phyloP scores from a whole-genome alignment of 2,113 vertebrate genomes.

The Copsychus sechellarum region DNA sequence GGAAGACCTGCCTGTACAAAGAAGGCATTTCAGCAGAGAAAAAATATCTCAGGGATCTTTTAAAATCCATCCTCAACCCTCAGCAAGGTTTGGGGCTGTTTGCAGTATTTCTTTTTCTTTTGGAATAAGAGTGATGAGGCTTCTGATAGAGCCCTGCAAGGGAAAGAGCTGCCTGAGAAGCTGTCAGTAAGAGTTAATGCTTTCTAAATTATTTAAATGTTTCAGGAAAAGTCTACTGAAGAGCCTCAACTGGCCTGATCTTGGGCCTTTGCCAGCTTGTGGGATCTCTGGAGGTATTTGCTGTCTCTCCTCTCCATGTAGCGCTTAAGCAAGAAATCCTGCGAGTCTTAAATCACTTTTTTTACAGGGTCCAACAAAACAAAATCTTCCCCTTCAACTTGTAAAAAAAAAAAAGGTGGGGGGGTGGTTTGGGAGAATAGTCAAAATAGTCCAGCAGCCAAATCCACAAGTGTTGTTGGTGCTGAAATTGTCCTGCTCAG shows the following conservation, averaged over 20 bases:
- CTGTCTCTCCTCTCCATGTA: background rate
- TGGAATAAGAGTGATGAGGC: background rate
- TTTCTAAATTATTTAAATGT: conserved; percentile 50
- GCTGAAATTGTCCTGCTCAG: background rate
- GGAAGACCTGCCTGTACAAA: background rate
- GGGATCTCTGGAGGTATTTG: conserved; percentile 38
- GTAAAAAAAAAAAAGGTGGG: no score
- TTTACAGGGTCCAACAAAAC: background rate
- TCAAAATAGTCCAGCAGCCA: background rate
- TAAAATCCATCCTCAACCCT: background rate
- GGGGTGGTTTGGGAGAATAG: background rate
- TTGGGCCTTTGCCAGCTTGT: conserved; percentile 24
- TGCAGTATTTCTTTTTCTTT: background rate
- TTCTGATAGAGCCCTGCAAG: background rate
- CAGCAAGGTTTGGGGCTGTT: background rate
- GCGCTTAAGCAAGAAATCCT: background rate
- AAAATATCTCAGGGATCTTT: background rate
- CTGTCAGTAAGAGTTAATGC: conserved; percentile 54
- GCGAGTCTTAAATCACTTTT: background rate
- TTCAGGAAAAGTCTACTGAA: conserved; percentile 19
- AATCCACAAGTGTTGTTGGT: background rate
- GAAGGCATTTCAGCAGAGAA: background rate
- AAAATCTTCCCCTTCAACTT: background rate
- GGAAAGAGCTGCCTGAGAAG: conserved; percentile 4
- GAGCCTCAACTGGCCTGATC: background rate